Conservation (phyloP, 2,797 vertebrate species). For the Sebastes paucispinis region DNA sequence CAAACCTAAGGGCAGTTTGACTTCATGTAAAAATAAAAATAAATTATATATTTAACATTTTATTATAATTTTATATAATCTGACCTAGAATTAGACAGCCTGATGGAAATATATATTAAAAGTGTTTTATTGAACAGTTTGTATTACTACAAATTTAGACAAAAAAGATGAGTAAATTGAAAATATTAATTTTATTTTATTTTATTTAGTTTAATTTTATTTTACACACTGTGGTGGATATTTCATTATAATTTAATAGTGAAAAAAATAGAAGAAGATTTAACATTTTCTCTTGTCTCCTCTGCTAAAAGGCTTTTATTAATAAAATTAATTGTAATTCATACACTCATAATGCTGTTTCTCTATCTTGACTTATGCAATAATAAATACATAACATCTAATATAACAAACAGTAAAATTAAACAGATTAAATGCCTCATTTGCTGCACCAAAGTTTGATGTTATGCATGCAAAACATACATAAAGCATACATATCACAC, state of each 20-base stretch:
- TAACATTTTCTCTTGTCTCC: neutral
- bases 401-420: neutral
- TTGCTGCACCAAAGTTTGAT: neutral
- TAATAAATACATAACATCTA: neutral
- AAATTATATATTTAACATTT: constrained; percentile 15
- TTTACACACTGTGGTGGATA: neutral
- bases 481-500: no score
- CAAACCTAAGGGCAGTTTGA: constrained; percentile 63
- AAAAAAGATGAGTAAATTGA: neutral
- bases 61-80: constrained; percentile 8
- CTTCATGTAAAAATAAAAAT: constrained; percentile 37
- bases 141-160: neutral
- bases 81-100: neutral
- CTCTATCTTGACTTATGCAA: neutral
- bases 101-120: neutral
- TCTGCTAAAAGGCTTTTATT: neutral
- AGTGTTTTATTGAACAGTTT: constrained; percentile 1
- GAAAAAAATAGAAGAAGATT: no score
- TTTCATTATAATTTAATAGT: neutral
- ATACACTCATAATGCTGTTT: neutral
- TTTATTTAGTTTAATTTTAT: neutral
- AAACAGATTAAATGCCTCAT: neutral
- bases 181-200: neutral
- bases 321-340: neutral
- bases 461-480: neutral